These are phyloP conservation scores for Tipula lateralis DNA, from an alignment of 2,888 invertebrate genomes.

Conservation along the genomic window DNA sequence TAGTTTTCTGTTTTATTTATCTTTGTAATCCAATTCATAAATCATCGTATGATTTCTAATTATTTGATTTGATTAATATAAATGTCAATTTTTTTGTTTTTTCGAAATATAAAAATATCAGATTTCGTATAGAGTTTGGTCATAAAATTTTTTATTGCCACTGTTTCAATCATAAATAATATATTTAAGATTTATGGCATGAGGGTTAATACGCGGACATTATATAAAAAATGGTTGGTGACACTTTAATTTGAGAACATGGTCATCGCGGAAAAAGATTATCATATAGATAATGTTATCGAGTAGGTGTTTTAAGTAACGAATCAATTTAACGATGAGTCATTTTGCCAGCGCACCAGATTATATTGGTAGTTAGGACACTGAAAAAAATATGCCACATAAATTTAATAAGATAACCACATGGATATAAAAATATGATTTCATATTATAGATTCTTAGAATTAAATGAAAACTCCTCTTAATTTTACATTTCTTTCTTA, in stretches of 20 bases:
- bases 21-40: neutral
- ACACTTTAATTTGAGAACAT: neutral
- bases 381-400: too few species aligned
- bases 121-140: neutral
- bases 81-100: neutral
- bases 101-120: neutral
- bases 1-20: neutral
- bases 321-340: neutral
- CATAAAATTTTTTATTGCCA: conserved; percentile 6
- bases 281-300: neutral
- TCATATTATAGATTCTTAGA: too few species aligned
- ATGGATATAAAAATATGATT: too few species aligned
- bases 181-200: neutral
- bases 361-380: too few species aligned
- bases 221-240: neutral
- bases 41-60: neutral
- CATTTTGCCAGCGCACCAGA: neutral
- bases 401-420: too few species aligned
- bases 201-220: neutral
- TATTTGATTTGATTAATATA: conserved; percentile 24
- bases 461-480: too few species aligned
- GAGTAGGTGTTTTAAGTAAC: neutral
- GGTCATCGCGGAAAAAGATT: neutral
- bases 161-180: conserved; percentile 19
- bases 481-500: too few species aligned